These are phyloP conservation scores for honey bee (Apis mellifera) DNA, from an alignment of 1,140 invertebrate genomes.

Conservation along the genomic window Amel_HAv3.1 CM009942.2:5950001-5950500, in stretches of 20 bases:
- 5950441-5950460: neutral
- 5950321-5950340: slow-evolving; percentile 33
- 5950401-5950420: slow-evolving; percentile 32
- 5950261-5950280: slow-evolving; percentile 37
- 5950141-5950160: slow-evolving; percentile 34
- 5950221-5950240: slow-evolving; percentile 67
- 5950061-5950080: slow-evolving; percentile 10
- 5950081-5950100: slow-evolving; percentile 11
- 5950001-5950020: no score
- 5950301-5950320: neutral
- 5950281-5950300: slow-evolving; percentile 34
- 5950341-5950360: slow-evolving; percentile 24
- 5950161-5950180: slow-evolving; percentile 47
- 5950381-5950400: slow-evolving; percentile 4
- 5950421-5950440: slow-evolving; percentile 3
- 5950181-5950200: slow-evolving; percentile 55
- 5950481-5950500: no score
- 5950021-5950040: no score
- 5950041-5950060: no score
- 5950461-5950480: slow-evolving; percentile 12
- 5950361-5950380: slow-evolving; percentile 1
- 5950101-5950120: neutral
- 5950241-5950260: slow-evolving; percentile 39
- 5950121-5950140: neutral
- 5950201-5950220: slow-evolving; percentile 63